These are phyloP conservation scores for Steatornis caripensis DNA, from an alignment of 2,113 vertebrate genomes.

Conservation along the genomic window DNA sequence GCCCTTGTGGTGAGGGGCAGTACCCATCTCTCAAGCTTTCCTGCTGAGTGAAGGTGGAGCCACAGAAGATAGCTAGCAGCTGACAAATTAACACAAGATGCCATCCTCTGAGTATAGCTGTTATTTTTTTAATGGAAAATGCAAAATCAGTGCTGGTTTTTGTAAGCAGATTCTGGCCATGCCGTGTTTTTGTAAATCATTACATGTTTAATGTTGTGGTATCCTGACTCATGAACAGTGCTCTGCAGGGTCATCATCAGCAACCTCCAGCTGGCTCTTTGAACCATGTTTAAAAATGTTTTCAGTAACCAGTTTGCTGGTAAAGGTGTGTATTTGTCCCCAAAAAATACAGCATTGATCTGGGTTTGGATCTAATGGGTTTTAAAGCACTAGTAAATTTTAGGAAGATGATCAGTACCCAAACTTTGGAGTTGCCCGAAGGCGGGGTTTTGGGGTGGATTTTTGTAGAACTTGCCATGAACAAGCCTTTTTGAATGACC, in stretches of 20 bases:
- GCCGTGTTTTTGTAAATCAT: not conserved
- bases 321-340: not conserved
- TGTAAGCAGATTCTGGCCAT: not conserved
- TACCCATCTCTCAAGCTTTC: not conserved
- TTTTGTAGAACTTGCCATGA: not conserved
- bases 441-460: not conserved
- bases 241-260: not conserved
- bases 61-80: not conserved
- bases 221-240: not conserved
- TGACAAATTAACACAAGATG: not conserved
- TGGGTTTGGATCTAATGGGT: not conserved
- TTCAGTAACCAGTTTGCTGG: not conserved
- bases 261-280: not conserved
- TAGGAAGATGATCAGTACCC: not conserved
- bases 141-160: not conserved
- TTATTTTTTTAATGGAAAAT: not conserved
- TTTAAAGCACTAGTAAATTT: not conserved
- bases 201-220: not conserved
- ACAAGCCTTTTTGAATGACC: not conserved
- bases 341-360: not conserved
- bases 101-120: not conserved
- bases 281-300: not conserved
- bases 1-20: not conserved
- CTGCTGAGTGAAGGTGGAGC: not conserved
- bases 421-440: not conserved